A percentile compares a stretch with the other conserved stretches of the same genome.
Conservation (phyloP, 2,888 invertebrate species). For the Epiblema foenella region DNA sequence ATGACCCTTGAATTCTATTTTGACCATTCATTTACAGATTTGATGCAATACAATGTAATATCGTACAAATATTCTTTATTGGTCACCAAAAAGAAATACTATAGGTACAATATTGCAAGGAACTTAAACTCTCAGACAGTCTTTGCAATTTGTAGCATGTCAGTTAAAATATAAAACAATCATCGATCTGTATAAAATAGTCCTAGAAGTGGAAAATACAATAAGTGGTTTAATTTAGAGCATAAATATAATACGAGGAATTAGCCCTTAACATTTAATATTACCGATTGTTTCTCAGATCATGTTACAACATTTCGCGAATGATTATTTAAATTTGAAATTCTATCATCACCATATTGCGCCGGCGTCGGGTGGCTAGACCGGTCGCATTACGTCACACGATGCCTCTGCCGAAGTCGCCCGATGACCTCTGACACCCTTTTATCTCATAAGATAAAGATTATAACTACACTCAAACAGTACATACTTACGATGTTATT, state of each 20-base stretch:
- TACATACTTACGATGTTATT: conserved; percentile 1
- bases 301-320: conserved; percentile 55
- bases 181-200: no score
- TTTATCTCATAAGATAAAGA: conserved; percentile 22
- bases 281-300: neutral
- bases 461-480: neutral
- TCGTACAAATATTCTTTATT: no score
- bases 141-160: no score
- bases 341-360: conserved; percentile 43
- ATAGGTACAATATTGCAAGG: no score
- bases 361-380: conserved; percentile 47
- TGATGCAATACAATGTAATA: no score
- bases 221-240: no score
- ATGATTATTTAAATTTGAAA: conserved; percentile 49
- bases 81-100: no score
- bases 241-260: no score
- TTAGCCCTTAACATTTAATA: neutral
- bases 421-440: conserved; percentile 69
- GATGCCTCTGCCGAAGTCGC: conserved; percentile 53
- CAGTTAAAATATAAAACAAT: no score
- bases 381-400: conserved; percentile 69
- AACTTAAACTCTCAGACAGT: no score
- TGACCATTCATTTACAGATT: neutral
- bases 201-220: no score
- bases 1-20: neutral